Percentiles rank a stretch among this genome's conserved stretches.
Conservation (phyloP, 2,888 invertebrate species). For the Standfussiana lucernea region DNA sequence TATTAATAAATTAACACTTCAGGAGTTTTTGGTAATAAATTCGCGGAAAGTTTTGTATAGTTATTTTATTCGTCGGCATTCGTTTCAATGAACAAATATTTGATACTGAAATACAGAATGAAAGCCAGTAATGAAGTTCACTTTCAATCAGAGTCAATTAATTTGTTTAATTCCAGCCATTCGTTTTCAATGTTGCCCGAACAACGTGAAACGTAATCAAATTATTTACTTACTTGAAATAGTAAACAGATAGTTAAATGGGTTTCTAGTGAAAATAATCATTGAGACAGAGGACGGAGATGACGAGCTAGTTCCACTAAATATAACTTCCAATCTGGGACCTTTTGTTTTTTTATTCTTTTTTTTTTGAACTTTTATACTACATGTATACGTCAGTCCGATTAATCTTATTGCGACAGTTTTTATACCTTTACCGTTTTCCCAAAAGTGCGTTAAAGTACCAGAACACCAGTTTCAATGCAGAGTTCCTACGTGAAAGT, state of each 20-base stretch:
- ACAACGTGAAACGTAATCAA: constrained; percentile 6
- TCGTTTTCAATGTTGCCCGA: constrained; percentile 7
- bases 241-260: constrained; percentile 1
- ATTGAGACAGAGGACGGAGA: background rate
- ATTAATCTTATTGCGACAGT: too few species aligned
- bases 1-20: background rate
- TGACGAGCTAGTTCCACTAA: too few species aligned
- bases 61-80: constrained; percentile 15
- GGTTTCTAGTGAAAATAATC: background rate
- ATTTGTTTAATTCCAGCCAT: constrained; percentile 17
- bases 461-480: background rate
- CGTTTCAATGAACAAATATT: constrained; percentile 12
- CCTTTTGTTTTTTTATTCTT: too few species aligned
- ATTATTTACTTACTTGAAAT: constrained; percentile 19
- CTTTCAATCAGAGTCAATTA: constrained; percentile 35
- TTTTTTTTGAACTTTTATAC: too few species aligned
- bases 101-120: constrained; percentile 20
- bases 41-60: background rate
- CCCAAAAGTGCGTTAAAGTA: background rate
- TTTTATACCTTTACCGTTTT: background rate
- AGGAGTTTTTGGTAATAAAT: background rate
- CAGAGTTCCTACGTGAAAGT: constrained; percentile 1
- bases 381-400: too few species aligned
- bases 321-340: background rate
- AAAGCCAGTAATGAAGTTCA: constrained; percentile 23